phyloP scores from a whole-genome alignment of 1,140 invertebrate genomes.

The Drosophila murphyi region DNA sequence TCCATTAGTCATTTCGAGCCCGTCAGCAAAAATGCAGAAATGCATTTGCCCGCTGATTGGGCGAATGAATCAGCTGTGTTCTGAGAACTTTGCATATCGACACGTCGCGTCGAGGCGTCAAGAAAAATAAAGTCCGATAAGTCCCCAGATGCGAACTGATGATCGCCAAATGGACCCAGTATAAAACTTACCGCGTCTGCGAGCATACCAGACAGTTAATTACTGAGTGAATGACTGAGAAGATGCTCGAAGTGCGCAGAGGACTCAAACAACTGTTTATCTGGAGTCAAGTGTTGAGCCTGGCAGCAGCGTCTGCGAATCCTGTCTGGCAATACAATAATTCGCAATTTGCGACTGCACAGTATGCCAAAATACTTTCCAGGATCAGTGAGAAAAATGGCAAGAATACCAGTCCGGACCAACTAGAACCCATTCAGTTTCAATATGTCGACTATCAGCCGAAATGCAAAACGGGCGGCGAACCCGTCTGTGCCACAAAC shows the following conservation, averaged over 20 bases:
- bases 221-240: neutral
- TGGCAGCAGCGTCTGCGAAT: neutral
- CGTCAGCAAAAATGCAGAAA: conserved; percentile 4
- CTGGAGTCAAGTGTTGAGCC: neutral
- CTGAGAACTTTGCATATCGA: conserved; percentile 19
- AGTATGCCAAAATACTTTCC: conserved; percentile 57
- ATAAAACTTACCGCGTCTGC: conserved; percentile 22
- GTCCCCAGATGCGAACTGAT: neutral
- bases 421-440: conserved; percentile 48
- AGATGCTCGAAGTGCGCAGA: neutral
- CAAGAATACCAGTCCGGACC: neutral
- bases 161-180: neutral
- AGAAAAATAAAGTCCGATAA: neutral
- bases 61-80: neutral
- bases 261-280: neutral
- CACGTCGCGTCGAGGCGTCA: conserved; percentile 16
- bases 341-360: conserved; percentile 34
- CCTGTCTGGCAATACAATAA: conserved; percentile 38
- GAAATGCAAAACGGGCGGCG: conserved; percentile 47
- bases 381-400: conserved; percentile 9
- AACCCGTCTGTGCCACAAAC: conserved; percentile 67
- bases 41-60: neutral
- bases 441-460: conserved; percentile 71
- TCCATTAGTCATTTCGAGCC: neutral
- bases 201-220: neutral